A percentile compares a stretch with the other conserved stretches of the same genome.
Evolutionary conservation across 2,113 vertebrate genomes (phyloP).

Genomic region (Oryzias woworae): DNA sequence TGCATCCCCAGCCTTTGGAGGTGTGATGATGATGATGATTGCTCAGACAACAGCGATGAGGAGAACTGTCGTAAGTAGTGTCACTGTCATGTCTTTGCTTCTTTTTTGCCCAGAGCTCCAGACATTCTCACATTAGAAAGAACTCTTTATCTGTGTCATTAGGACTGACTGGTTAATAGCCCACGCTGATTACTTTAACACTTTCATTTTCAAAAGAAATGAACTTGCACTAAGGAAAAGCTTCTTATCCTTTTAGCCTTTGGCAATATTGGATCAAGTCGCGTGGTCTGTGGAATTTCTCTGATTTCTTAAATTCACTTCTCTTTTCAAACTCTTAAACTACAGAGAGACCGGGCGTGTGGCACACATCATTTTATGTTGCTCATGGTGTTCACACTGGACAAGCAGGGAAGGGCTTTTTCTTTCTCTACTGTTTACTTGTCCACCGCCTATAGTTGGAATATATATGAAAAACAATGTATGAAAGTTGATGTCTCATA

Average conservation of each 20-base stretch:
- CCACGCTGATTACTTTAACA: no score
- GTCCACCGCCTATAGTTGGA: no score
- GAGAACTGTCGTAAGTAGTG: conserved; percentile 94
- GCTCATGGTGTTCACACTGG: no score
- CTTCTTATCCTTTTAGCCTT: conserved; percentile 30
- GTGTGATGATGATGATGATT: conserved; percentile 96
- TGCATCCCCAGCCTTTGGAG: conserved; percentile 94
- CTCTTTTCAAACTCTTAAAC: conserved; percentile 4
- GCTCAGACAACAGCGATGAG: conserved; percentile 94
- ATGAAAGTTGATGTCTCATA: no score
- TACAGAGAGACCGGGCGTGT: no score
- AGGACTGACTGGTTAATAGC: no score
- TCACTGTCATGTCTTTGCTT: neutral
- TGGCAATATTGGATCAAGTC: conserved; percentile 50
- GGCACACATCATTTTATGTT: no score
- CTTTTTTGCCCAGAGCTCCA: no score
- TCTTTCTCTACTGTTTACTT: no score
- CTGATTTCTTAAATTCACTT: conserved; percentile 14
- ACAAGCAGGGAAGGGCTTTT: no score
- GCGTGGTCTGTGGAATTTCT: conserved; percentile 53
- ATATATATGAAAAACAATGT: no score
- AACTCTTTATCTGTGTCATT: neutral
- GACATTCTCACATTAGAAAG: neutral
- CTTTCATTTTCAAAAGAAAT: conserved; percentile 23
- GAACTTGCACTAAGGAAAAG: conserved; percentile 31